phyloP scores from a whole-genome alignment of 2,888 invertebrate species.

The Rosalia funebris region DNA sequence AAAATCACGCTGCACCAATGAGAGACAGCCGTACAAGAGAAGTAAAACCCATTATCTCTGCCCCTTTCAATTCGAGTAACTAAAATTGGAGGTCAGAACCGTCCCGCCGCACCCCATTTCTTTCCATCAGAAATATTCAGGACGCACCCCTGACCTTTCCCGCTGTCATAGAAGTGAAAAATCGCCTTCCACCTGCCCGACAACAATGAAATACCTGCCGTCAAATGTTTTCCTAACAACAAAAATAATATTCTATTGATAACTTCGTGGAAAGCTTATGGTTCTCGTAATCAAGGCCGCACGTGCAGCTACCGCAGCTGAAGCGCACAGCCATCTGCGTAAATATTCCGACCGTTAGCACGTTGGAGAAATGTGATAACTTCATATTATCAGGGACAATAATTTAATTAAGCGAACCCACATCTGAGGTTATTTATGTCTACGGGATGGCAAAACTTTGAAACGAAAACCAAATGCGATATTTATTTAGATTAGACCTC shows the following conservation, averaged over 20 bases:
- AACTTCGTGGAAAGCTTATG: background rate
- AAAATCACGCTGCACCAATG: no score
- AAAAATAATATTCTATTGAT: constrained; percentile 4
- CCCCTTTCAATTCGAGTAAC: background rate
- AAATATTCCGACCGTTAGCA: constrained; percentile 4
- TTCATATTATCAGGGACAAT: constrained; percentile 18
- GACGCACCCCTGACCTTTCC: background rate
- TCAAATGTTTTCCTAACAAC: background rate
- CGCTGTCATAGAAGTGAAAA: background rate
- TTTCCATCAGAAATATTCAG: background rate
- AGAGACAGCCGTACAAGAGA: no score
- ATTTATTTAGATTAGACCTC: no score
- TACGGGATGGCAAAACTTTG: background rate
- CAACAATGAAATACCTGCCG: background rate
- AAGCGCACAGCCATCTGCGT: constrained; percentile 13
- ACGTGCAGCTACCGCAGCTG: background rate
- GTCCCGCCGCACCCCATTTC: background rate
- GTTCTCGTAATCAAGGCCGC: constrained; percentile 12
- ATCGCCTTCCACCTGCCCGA: background rate
- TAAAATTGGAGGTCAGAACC: background rate
- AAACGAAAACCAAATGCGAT: background rate
- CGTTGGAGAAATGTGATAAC: constrained; percentile 23
- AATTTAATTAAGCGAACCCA: constrained; percentile 17
- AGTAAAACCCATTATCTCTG: background rate
- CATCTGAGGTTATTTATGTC: constrained; percentile 4